Base-by-base conservation (phyloP, 2,113 vertebrate species). In the Hemiprocne comata region DNA sequence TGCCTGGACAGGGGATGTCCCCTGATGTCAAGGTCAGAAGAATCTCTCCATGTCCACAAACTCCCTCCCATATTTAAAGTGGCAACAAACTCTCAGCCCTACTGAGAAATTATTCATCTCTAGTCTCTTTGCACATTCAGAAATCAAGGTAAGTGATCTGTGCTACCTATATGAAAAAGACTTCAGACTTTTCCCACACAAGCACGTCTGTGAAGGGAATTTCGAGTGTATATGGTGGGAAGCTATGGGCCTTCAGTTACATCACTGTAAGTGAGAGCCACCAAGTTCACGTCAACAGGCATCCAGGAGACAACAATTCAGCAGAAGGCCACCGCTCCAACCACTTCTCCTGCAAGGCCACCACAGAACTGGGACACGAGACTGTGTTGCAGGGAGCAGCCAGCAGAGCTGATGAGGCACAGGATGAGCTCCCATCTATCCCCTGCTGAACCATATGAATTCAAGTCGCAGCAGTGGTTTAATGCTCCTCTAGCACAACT, bases 331-430 rank as follows among this genome's bases (percentile, higher is more conserved):
- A 57, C 24, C 0, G 0, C 23, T 76, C 29, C 53, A 72, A 26
- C 3, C 5, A 11, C 36, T 53, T 76, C 4, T 16, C 38, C 29
- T n/a, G 33, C 25, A 46, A 76, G 40, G 40, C 19, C 44, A 57
- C 21, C 25, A 24, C 18, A 55, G 17, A 38, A 65, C 0, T 38
- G 12, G 14, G 21, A 11, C 61, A 66, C 2, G 8, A 61, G 61
- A 20, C 17, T 13, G 19, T 0, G 0, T 11, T 18, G 11, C 38
- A n/a, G 29, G 16, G 15, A 84, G 36, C 16, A 46, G 67, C 17
- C 0, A 0, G 36, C 1, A 0, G 17, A 54, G 38, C 11, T 18
- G 28, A 44, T 0, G 0, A 28, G 28, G 33, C 1, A 1, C 13
- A 48, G 25, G n/a, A 51, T 20, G 25, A 48, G n/a, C 20, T 77